phyloP scores from a whole-genome alignment of 2,113 vertebrate species.

The Chionis minor region DNA sequence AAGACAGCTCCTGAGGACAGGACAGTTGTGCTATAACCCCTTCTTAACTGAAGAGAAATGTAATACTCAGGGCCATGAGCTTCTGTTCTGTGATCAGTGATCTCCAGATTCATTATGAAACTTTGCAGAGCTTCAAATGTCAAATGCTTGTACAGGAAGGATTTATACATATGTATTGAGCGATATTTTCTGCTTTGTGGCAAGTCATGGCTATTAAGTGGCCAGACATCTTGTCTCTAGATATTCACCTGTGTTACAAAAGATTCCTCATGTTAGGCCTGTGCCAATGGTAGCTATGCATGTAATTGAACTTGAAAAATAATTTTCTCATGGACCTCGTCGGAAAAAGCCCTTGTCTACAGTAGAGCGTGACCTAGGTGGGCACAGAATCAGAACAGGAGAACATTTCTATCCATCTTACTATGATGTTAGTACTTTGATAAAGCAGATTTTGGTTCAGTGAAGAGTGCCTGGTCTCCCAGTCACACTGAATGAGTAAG shows the following conservation, averaged over 20 bases:
- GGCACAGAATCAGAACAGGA: not conserved
- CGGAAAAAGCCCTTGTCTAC: not conserved
- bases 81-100: not conserved
- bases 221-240: not conserved
- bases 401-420: not conserved
- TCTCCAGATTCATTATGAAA: not conserved
- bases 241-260: not conserved
- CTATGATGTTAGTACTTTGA: not conserved
- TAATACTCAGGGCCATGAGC: not conserved
- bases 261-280: not conserved
- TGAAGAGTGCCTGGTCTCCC: not conserved
- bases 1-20: not conserved
- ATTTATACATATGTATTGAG: not conserved
- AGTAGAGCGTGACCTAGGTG: not conserved
- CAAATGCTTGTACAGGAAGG: not conserved
- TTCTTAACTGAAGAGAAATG: not conserved
- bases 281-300: not conserved
- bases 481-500: not conserved
- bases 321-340: not conserved
- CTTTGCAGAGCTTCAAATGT: not conserved
- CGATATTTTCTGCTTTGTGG: not conserved
- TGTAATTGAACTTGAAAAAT: not conserved
- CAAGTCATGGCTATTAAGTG: not conserved
- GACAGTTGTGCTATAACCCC: not conserved
- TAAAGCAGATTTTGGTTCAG: not conserved